A percentile compares a stretch with the other conserved stretches of the same genome.
Evolutionary conservation across 2,888 invertebrate genomes (phyloP).

Genomic region (Ennomos quercinarius): DNA sequence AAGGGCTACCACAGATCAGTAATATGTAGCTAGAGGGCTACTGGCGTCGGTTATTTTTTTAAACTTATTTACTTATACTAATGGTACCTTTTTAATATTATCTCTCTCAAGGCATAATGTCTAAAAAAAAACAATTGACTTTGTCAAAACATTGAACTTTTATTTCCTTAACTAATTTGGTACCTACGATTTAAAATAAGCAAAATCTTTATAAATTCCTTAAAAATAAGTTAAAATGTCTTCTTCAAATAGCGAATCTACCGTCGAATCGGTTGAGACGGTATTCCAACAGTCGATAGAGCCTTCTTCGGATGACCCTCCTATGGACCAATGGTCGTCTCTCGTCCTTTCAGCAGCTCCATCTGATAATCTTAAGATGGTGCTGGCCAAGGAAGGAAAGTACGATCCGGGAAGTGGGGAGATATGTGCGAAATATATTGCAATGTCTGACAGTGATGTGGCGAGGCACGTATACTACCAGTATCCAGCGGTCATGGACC

Average conservation of each 20-base stretch:
- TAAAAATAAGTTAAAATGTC: constrained; percentile 15
- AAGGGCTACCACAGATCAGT: too few species aligned
- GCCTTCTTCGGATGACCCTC: constrained; percentile 50
- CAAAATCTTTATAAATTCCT: constrained; percentile 1
- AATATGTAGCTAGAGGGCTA: too few species aligned
- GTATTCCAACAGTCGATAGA: constrained; percentile 24
- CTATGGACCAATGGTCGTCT: constrained; percentile 51
- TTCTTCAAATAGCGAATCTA: constrained; percentile 13
- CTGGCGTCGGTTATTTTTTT: too few species aligned
- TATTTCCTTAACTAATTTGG: too few species aligned
- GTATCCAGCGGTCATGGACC: constrained; percentile 55
- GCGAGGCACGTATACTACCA: constrained; percentile 51
- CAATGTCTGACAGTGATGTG: constrained; percentile 56
- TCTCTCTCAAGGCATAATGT: too few species aligned
- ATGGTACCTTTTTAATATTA: too few species aligned
- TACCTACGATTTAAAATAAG: constrained; percentile 6
- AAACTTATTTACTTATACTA: too few species aligned
- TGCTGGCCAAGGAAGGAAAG: constrained; percentile 45
- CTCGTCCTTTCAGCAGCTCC: constrained; percentile 26
- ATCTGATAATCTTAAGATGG: constrained; percentile 44
- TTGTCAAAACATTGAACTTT: too few species aligned
- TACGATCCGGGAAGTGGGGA: constrained; percentile 61
- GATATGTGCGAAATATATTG: constrained; percentile 57
- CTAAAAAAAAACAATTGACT: too few species aligned
- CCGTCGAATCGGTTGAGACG: constrained; percentile 8